Evolutionary conservation across 35 echinoderm and acorn worm genomes (phyloP).

Genomic region (Diadema setosum): DNA sequence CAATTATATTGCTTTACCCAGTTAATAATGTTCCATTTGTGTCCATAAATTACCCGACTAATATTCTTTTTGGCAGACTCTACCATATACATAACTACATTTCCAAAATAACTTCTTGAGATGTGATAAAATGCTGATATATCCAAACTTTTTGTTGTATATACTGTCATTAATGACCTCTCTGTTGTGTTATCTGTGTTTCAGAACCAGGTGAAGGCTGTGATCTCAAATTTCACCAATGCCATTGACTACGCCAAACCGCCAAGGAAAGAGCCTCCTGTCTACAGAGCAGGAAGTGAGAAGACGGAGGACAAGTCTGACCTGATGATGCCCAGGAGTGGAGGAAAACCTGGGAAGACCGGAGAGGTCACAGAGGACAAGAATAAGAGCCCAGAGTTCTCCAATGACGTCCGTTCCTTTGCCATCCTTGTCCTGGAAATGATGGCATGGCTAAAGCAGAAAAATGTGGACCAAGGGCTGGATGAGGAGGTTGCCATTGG

Average conservation of each 20-base stretch:
- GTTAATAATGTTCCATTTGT: too few relatives aligned
- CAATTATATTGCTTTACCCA: too few relatives aligned
- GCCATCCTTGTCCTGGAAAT: slow-evolving; percentile 68
- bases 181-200: neutral
- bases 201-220: slow-evolving; percentile 62
- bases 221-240: slow-evolving; percentile 72
- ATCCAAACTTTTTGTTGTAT: neutral
- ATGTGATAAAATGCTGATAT: too few relatives aligned
- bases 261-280: neutral
- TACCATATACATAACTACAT: too few relatives aligned
- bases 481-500: neutral
- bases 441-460: slow-evolving; percentile 50
- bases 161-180: neutral
- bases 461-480: slow-evolving; percentile 30
- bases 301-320: neutral
- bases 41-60: too few relatives aligned
- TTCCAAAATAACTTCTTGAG: too few relatives aligned
- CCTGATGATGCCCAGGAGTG: neutral
- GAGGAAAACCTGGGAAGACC: too few relatives aligned
- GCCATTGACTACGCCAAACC: slow-evolving; percentile 53
- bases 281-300: neutral
- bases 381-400: slow-evolving; percentile 33
- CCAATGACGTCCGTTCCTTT: slow-evolving; percentile 72
- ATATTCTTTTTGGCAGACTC: too few relatives aligned
- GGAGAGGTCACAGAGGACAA: neutral